These are phyloP conservation scores for Pteropus rufus DNA, from an alignment of 2,797 vertebrate species.

Conservation along the genomic window DNA sequence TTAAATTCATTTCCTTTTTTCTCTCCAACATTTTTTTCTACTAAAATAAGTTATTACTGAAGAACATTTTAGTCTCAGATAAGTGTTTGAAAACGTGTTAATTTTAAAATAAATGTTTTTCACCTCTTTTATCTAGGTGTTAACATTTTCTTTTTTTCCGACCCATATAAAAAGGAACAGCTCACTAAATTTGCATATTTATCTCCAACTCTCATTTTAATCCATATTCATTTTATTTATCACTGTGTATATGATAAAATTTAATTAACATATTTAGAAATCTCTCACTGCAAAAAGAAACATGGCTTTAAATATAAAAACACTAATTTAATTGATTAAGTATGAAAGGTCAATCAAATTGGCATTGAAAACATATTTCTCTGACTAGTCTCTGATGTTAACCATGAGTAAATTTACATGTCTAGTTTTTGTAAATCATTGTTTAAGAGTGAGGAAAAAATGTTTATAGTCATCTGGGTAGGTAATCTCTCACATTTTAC, in stretches of 20 bases:
- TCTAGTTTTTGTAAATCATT: background rate
- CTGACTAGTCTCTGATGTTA: background rate
- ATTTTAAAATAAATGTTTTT: slow-evolving; percentile 33
- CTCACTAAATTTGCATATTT: background rate
- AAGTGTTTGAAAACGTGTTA: background rate
- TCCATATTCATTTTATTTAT: background rate
- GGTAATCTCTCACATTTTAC: background rate
- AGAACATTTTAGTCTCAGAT: slow-evolving; percentile 29
- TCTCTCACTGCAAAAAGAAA: background rate
- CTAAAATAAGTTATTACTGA: background rate
- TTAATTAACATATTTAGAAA: background rate
- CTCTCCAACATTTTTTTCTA: background rate
- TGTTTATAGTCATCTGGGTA: background rate
- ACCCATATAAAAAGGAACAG: background rate
- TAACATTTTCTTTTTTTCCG: background rate
- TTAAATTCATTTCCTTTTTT: slow-evolving; percentile 19
- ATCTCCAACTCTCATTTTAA: background rate
- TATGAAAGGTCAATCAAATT: background rate
- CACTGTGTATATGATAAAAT: background rate
- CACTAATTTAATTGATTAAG: background rate
- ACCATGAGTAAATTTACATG: background rate
- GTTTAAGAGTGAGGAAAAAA: background rate
- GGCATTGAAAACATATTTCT: background rate
- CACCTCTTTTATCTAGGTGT: background rate
- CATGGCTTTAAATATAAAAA: background rate